Evolutionary conservation across 2,113 vertebrate species (phyloP).

Genomic region (Saguinus midas): DNA sequence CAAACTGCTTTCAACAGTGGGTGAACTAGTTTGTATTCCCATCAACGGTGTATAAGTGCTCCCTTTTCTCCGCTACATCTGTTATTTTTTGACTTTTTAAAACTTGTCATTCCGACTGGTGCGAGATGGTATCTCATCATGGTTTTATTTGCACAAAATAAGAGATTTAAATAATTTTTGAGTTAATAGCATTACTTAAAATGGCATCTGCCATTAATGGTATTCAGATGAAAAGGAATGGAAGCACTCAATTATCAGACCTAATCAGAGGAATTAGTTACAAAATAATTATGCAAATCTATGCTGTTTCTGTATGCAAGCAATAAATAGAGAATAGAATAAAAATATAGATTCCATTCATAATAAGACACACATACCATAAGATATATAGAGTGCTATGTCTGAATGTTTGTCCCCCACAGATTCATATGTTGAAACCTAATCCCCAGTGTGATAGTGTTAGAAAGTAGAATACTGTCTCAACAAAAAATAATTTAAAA

Average conservation of each 20-base stretch:
- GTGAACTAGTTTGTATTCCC: too few relatives aligned
- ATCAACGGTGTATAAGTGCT: too few relatives aligned
- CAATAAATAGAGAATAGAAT: neutral
- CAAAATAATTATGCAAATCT: neutral
- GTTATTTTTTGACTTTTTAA: too few relatives aligned
- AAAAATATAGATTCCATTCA: neutral
- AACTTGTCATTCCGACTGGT: too few relatives aligned
- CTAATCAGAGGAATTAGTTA: neutral
- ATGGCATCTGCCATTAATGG: neutral
- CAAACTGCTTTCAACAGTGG: too few relatives aligned
- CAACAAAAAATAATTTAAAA: too few relatives aligned
- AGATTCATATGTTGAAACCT: neutral
- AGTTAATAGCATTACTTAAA: constrained; percentile 31
- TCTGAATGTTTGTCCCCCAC: neutral
- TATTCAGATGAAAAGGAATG: neutral
- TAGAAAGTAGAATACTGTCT: neutral
- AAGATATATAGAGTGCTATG: neutral
- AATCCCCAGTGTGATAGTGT: neutral
- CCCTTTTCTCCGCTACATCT: too few relatives aligned
- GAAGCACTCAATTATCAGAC: neutral
- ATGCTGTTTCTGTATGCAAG: neutral
- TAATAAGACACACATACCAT: neutral
- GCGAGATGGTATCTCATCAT: too few relatives aligned
- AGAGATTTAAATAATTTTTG: neutral
- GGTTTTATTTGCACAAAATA: neutral